A percentile compares a stretch with the other conserved stretches of the same genome.
Evolutionary conservation across 2,888 invertebrate genomes (phyloP).

Genomic region (Rhopalosiphum nymphaeae): DNA sequence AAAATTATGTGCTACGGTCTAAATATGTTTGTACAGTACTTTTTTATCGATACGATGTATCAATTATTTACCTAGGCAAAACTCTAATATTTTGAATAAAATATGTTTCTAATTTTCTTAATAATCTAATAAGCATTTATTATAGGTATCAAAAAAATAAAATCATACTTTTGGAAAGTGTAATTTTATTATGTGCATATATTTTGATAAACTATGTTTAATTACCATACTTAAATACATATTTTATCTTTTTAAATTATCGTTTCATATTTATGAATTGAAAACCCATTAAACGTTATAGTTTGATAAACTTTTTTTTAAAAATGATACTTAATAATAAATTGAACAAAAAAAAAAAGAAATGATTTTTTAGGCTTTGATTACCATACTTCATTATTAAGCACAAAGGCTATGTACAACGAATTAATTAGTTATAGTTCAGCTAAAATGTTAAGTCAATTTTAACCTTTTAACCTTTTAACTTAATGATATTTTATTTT

Average conservation of each 20-base stretch:
- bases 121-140: neutral
- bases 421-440: neutral
- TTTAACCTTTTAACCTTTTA: slow-evolving; percentile 13
- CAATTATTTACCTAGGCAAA: neutral
- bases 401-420: neutral
- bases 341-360: neutral
- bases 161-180: neutral
- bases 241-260: neutral
- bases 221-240: neutral
- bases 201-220: neutral
- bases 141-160: neutral
- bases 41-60: neutral
- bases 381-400: neutral
- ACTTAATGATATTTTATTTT: neutral
- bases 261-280: neutral
- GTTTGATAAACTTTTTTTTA: neutral
- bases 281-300: neutral
- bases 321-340: neutral
- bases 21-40: neutral
- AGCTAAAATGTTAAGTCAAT: slow-evolving; percentile 5
- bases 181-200: neutral
- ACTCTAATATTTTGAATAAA: neutral
- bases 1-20: neutral
- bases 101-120: neutral
- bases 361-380: neutral